phyloP scores from a whole-genome alignment of 2,113 vertebrate species.

The Solea solea region DNA sequence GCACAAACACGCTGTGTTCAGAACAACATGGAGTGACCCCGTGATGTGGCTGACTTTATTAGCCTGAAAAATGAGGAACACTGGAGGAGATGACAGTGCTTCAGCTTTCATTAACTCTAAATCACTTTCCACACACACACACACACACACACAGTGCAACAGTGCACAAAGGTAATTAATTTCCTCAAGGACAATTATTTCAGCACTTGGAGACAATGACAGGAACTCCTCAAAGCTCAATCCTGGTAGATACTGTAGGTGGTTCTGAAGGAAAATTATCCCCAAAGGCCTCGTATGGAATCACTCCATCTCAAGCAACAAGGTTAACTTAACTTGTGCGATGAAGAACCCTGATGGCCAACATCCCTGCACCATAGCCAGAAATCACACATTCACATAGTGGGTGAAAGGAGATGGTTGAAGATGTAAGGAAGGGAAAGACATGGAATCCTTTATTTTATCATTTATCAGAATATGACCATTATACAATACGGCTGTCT shows the following conservation, averaged over 20 bases:
- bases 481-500: too few relatives aligned
- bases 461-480: too few relatives aligned
- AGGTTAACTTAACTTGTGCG: conserved; percentile 35
- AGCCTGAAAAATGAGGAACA: conserved; percentile 71
- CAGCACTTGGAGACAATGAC: conserved; percentile 75
- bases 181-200: conserved; percentile 84
- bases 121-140: conserved; percentile 58
- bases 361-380: too few relatives aligned
- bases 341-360: too few relatives aligned
- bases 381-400: too few relatives aligned
- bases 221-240: conserved; percentile 67
- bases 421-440: too few relatives aligned
- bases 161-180: conserved; percentile 83
- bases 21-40: conserved; percentile 17
- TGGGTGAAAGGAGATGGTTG: too few relatives aligned
- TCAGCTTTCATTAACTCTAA: conserved; percentile 75
- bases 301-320: conserved; percentile 17
- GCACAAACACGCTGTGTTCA: conserved; percentile 20
- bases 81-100: conserved; percentile 70
- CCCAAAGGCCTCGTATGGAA: conserved; percentile 29
- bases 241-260: conserved; percentile 44
- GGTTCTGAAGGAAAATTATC: conserved; percentile 49
- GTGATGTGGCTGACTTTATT: conserved; percentile 54
- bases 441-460: too few relatives aligned
- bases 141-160: conserved; percentile 55